Percentiles rank a stretch among this genome's conserved stretches.
phyloP scores from a whole-genome alignment of 2,888 invertebrate genomes.

The Drosophila demipolita region DNA sequence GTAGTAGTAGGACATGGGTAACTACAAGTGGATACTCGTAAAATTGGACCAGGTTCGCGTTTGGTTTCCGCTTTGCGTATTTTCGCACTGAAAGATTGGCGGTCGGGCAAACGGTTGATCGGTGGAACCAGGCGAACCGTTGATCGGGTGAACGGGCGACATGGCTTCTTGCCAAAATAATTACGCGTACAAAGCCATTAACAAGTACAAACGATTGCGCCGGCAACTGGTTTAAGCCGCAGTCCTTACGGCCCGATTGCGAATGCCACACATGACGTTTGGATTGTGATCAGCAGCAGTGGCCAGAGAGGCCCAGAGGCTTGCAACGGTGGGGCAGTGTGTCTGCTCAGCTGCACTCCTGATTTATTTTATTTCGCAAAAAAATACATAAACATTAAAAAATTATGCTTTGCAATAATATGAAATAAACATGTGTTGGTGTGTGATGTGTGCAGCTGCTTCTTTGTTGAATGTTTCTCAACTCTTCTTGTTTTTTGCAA shows the following conservation, averaged over 20 bases:
- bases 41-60: slow-evolving; percentile 53
- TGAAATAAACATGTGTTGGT: slow-evolving; percentile 68
- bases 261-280: slow-evolving; percentile 77
- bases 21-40: slow-evolving; percentile 18
- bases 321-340: slow-evolving; percentile 22
- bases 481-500: slow-evolving; percentile 29
- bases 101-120: slow-evolving; percentile 28
- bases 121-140: background rate
- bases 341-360: slow-evolving; percentile 67
- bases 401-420: slow-evolving; percentile 72
- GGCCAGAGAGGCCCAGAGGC: background rate
- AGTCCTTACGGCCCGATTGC: slow-evolving; percentile 34
- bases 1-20: slow-evolving; percentile 19
- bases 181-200: slow-evolving; percentile 80
- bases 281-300: slow-evolving; percentile 41
- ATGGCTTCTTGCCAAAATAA: slow-evolving; percentile 78
- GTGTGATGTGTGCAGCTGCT: slow-evolving; percentile 31
- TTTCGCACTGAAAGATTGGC: slow-evolving; percentile 37
- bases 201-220: slow-evolving; percentile 79
- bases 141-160: slow-evolving; percentile 33
- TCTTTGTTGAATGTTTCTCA: slow-evolving; percentile 23
- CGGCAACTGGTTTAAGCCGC: slow-evolving; percentile 63
- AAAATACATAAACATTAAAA: slow-evolving; percentile 75
- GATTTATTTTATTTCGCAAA: slow-evolving; percentile 76
- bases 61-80: slow-evolving; percentile 47